Evolutionary conservation across 2,113 vertebrate species (phyloP), one percentile per base, ranked within the genome.

Genomic region (Corydoras sp.): DNA sequence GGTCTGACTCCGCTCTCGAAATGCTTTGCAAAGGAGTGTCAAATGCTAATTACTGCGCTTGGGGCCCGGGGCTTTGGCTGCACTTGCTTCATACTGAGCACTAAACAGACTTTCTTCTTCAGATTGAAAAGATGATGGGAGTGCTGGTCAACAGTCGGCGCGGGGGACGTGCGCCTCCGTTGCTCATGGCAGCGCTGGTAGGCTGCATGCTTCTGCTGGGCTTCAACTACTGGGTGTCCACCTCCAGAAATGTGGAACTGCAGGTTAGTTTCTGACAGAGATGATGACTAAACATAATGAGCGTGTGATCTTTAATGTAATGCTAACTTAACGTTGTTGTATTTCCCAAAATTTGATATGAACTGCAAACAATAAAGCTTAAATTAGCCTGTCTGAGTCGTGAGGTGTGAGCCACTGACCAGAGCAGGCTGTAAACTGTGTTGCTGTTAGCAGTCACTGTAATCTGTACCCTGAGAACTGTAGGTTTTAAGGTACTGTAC

Each of bases 221-320:
- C 62, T 97, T 98, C 83, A 98, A 97, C 84, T 98, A 98, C 83
- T 98, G 97, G 96, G 86, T 95, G 9, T 92, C 94, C 2, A 96
- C 90, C 84, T 96, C 95, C 12, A 92, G 91, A 72, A 96, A 91
- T 3, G 58, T 90, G 73, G 94, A 94, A 68, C 87, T 98, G 30
- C 93, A 98, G 92, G 95, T 97, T 77, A 18, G 1, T 70, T 1
- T 24, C 18, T 24, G 18, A 1, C 18, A 24, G 18, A 24, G 1
- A 24, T 24, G 18, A 24, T 24, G 18, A 24, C 18, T 24, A 24
- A 24, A 24, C 18, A 24, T 24, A 24, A 24, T 24, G 18, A 24
- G 18, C 18, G 2, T 24, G 18, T 24, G 18, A 24, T 24, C 18
- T 24, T 24, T 24, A 24, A 24, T 24, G 2, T 24, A 24, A 24